These are phyloP conservation scores for Epinephelus malabaricus DNA, from an alignment of 2,797 vertebrate genomes.

Conservation along the genomic window DNA sequence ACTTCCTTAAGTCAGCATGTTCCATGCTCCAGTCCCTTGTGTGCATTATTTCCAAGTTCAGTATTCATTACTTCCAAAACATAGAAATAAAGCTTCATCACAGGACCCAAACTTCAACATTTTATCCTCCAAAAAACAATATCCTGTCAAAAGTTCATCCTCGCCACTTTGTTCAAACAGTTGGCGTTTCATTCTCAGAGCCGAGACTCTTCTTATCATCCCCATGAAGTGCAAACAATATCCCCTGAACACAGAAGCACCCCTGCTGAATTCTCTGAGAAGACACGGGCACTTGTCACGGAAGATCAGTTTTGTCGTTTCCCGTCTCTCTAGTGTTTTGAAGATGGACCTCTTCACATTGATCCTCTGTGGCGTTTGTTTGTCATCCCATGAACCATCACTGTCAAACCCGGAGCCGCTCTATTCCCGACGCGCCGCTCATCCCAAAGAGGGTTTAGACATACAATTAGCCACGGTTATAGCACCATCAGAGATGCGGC, in stretches of 20 bases:
- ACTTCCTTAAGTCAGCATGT: background rate
- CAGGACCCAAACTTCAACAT: background rate
- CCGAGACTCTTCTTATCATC: slow-evolving; percentile 30
- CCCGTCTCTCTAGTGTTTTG: slow-evolving; percentile 66
- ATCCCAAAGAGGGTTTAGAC: slow-evolving; percentile 77
- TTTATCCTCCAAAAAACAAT: background rate
- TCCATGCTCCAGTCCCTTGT: background rate
- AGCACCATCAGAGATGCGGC: slow-evolving; percentile 40
- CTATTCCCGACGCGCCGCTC: slow-evolving; percentile 70
- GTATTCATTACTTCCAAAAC: background rate
- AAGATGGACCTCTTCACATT: slow-evolving; percentile 77
- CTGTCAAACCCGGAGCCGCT: slow-evolving; percentile 75
- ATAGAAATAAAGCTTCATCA: background rate
- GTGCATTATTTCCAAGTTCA: background rate
- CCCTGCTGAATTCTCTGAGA: slow-evolving; percentile 70
- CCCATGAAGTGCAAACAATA: slow-evolving; percentile 41
- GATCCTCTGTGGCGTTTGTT: slow-evolving; percentile 83
- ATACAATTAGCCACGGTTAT: slow-evolving; percentile 80
- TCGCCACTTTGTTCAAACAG: background rate
- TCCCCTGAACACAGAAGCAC: slow-evolving; percentile 61
- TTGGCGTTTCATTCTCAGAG: slow-evolving; percentile 30
- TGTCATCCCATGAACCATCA: slow-evolving; percentile 81
- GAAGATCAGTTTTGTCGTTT: slow-evolving; percentile 69
- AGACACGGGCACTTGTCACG: slow-evolving; percentile 73
- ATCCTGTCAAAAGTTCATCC: slow-evolving; percentile 44